These are phyloP conservation scores for Xylocopa sonorina DNA, from an alignment of 1,140 invertebrate genomes.

Conservation along the genomic window DNA sequence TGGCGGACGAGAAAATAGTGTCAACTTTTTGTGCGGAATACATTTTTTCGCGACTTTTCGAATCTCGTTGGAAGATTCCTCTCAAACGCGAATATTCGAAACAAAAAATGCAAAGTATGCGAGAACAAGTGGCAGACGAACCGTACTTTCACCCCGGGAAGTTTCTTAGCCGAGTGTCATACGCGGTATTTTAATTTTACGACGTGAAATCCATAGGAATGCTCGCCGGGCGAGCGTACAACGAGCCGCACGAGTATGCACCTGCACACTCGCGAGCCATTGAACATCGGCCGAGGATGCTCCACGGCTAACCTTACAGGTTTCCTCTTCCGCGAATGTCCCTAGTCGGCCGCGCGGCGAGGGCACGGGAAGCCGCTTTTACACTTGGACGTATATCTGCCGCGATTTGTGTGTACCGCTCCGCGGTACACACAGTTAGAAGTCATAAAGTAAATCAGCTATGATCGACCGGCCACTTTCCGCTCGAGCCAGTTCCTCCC, in stretches of 20 bases:
- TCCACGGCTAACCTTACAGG: conserved; percentile 50
- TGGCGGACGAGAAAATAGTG: too few relatives aligned
- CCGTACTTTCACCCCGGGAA: background rate
- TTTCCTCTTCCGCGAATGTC: conserved; percentile 60
- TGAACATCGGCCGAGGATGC: conserved; percentile 46
- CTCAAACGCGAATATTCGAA: background rate
- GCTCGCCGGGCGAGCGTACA: background rate
- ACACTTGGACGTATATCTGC: conserved; percentile 56
- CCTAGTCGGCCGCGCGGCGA: conserved; percentile 29
- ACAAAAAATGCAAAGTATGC: background rate
- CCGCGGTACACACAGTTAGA: conserved; percentile 40
- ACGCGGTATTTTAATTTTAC: conserved; percentile 5
- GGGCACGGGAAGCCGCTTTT: conserved; percentile 50
- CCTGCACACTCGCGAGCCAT: conserved; percentile 36
- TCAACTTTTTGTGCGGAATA: too few relatives aligned
- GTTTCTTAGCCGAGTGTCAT: background rate
- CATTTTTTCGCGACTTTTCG: background rate
- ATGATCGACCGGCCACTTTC: conserved; percentile 47
- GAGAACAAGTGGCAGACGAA: background rate
- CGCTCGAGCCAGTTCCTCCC: conserved; percentile 56
- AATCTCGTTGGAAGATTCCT: background rate
- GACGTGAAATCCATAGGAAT: conserved; percentile 9
- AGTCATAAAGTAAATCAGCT: conserved; percentile 66
- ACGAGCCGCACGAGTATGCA: conserved; percentile 8
- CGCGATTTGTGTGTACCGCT: conserved; percentile 55